These are phyloP conservation scores for Cottoperca gobio DNA, from an alignment of 2,797 vertebrate genomes.

Conservation along the genomic window DNA sequence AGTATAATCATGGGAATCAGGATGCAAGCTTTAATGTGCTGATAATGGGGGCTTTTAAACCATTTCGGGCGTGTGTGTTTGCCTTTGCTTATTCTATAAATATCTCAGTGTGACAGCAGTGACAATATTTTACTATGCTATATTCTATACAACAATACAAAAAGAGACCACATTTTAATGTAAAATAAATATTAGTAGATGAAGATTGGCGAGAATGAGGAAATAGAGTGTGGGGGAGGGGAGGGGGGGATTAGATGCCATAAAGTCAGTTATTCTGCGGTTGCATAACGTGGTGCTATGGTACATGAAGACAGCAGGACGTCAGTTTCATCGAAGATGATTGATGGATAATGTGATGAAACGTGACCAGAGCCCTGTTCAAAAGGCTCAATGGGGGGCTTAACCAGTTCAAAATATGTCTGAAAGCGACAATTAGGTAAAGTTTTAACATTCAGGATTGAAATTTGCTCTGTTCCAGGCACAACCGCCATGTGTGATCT, in stretches of 20 bases:
- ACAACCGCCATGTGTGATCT: not conserved
- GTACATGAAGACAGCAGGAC: constrained; percentile 26
- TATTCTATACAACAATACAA: too few relatives aligned
- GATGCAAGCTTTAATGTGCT: not conserved
- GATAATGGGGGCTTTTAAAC: not conserved
- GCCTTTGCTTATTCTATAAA: not conserved
- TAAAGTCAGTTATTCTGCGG: constrained; percentile 30
- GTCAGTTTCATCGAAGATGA: constrained; percentile 33
- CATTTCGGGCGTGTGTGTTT: not conserved
- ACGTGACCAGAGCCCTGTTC: not conserved
- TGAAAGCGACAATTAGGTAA: not conserved
- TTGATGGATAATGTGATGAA: constrained; percentile 46
- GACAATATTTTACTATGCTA: not conserved
- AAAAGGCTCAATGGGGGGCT: not conserved
- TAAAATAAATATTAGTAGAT: not conserved
- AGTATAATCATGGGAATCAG: too few relatives aligned
- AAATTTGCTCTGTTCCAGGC: not conserved
- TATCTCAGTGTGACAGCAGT: not conserved
- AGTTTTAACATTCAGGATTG: not conserved
- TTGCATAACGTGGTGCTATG: constrained; percentile 36
- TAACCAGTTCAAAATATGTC: not conserved
- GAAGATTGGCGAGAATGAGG: not conserved
- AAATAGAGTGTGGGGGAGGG: not conserved
- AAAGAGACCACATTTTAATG: not conserved
- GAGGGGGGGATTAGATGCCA: constrained; percentile 32